Evolutionary conservation across 1,140 invertebrate genomes (phyloP), one percentile per base, ranked within the genome.

Genomic region (Drosophila micromelanica): DNA sequence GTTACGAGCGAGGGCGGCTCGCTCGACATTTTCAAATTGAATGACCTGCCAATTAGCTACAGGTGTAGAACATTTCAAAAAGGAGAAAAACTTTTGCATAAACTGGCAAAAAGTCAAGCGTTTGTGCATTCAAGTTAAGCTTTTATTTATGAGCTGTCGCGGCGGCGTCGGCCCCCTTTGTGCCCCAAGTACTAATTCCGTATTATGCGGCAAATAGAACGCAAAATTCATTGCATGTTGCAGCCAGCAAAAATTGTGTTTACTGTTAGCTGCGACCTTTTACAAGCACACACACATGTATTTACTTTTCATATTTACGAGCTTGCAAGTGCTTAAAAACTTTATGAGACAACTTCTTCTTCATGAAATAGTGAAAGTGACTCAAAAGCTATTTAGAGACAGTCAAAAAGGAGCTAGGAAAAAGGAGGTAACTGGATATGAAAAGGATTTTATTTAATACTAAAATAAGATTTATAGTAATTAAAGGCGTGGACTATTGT

Each of bases 41-140:
- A 75, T 78, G 76, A 84, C 75, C 78, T 75, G 80, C 62, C 80
- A 80, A 82, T 82, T 82, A 82, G 71, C 57, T 75, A 46, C 54
- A 78, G 75, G 63, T 78, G 75, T 56, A 65, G 46, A 75, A 13
- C 37, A 62, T 60, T 67, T 42, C 70, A 57, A 40, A 17, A 27
- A 27, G 1, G 23, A 27, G 5, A 27, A 27, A 27, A 27, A 27
- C 20, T 23, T 23, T 54, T 23, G n/a, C 35, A 30, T 30, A 62
- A 64, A 67, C 62, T 65, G 65, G 59, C 69, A 74, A 70, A 78
- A 63, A 82, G 60, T 55, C 54, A 48, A 64, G 61, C 59, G 20
- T 5, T 11, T 11, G n/a, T 11, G n/a, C 61, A 13, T 45, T 48
- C 6, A 12, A 27, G 17, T 54, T 64, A 20, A 45, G 3, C 15